Percentiles rank a stretch among this genome's conserved stretches.
phyloP scores from a whole-genome alignment of 2,797 vertebrate species.

The Synanceia verrucosa region DNA sequence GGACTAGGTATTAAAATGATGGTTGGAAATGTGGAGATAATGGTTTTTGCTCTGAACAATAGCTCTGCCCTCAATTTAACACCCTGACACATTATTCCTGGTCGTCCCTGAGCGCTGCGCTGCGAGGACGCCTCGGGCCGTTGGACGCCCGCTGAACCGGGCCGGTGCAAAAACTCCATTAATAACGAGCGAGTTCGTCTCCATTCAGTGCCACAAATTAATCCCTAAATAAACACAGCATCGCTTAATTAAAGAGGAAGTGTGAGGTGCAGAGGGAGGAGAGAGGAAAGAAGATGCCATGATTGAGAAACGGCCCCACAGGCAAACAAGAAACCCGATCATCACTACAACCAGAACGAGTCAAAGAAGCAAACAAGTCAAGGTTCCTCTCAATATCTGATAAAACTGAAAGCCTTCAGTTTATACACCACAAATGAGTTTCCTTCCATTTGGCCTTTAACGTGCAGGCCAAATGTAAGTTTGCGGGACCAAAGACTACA shows the following conservation, averaged over 20 bases:
- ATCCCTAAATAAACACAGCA: constrained; percentile 49
- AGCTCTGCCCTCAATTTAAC: constrained; percentile 54
- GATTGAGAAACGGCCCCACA: constrained; percentile 1
- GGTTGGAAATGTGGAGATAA: constrained; percentile 57
- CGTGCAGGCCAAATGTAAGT: too few relatives aligned
- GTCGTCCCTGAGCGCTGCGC: constrained; percentile 14
- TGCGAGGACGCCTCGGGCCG: constrained; percentile 8
- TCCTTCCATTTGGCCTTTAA: too few relatives aligned
- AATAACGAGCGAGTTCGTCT: constrained; percentile 38
- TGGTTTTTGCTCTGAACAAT: constrained; percentile 50
- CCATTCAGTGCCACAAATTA: constrained; percentile 36
- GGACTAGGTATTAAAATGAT: constrained; percentile 45
- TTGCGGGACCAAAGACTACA: too few relatives aligned
- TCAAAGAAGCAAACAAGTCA: too few relatives aligned
- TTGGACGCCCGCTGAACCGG: constrained; percentile 22
- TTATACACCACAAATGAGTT: too few relatives aligned
- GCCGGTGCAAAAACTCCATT: constrained; percentile 21
- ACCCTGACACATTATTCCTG: constrained; percentile 37
- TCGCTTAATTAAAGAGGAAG: constrained; percentile 49
- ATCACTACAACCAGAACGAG: too few relatives aligned
- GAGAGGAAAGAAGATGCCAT: background rate
- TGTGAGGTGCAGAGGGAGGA: constrained; percentile 8
- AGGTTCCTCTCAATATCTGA: too few relatives aligned
- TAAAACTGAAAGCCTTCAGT: too few relatives aligned
- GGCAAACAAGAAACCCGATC: background rate